Conservation (phyloP, 2,888 invertebrate species). For the Busseola fusca region DNA sequence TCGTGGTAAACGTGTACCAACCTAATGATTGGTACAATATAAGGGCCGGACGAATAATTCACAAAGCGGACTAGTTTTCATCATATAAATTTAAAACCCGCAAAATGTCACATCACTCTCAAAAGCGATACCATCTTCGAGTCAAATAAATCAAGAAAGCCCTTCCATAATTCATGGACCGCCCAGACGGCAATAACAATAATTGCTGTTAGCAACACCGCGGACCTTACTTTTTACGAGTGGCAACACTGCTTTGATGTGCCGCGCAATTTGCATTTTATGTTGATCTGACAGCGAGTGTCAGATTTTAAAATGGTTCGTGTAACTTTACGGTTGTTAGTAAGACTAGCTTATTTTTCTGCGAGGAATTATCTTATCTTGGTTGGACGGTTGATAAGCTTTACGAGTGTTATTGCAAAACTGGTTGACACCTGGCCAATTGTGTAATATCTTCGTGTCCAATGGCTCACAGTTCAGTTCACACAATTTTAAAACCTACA, state of each 20-base stretch:
- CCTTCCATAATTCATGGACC: slow-evolving; percentile 65
- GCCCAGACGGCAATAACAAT: slow-evolving; percentile 61
- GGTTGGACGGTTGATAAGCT: slow-evolving; percentile 26
- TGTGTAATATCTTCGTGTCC: background rate
- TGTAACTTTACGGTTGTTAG: slow-evolving; percentile 39
- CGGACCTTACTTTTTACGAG: slow-evolving; percentile 64
- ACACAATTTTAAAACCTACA: background rate
- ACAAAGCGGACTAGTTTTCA: slow-evolving; percentile 13
- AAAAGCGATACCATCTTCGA: slow-evolving; percentile 51
- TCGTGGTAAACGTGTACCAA: background rate
- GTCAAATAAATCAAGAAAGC: slow-evolving; percentile 58
- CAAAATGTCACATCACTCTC: slow-evolving; percentile 60
- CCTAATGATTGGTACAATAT: background rate
- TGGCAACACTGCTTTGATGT: slow-evolving; percentile 61
- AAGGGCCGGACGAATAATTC: background rate
- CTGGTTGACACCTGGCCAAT: slow-evolving; percentile 27
- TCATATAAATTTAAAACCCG: slow-evolving; percentile 36
- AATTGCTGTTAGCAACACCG: slow-evolving; percentile 59
- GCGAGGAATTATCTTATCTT: slow-evolving; percentile 38
- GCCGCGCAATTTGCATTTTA: slow-evolving; percentile 61
- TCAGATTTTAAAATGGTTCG: slow-evolving; percentile 24
- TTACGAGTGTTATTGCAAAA: slow-evolving; percentile 35
- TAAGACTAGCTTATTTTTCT: slow-evolving; percentile 22
- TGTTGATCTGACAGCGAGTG: slow-evolving; percentile 48
- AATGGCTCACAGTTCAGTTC: background rate